Conservation (phyloP, 1,140 invertebrate genomes). For the Drosophila kurseongensis region DNA sequence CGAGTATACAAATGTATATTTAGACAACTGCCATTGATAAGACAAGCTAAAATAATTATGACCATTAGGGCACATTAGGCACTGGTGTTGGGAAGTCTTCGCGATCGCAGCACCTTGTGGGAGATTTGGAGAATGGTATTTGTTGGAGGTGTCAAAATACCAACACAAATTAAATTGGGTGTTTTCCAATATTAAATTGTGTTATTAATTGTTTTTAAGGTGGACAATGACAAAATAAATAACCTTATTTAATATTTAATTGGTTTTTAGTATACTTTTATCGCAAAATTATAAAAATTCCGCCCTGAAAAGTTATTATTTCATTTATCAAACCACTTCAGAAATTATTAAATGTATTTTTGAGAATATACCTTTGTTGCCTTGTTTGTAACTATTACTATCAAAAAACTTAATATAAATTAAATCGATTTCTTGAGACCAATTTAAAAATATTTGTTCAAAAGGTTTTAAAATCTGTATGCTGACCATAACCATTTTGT, state of each 20-base stretch:
- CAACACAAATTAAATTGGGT: constrained; percentile 10
- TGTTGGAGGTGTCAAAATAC: constrained; percentile 1
- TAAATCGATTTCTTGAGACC: too few relatives aligned
- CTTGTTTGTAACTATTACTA: too few relatives aligned
- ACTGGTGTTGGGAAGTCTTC: constrained; percentile 42
- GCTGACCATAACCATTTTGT: neutral
- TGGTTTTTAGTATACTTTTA: too few relatives aligned
- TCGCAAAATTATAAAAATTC: too few relatives aligned
- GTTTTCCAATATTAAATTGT: neutral
- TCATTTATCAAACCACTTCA: too few relatives aligned
- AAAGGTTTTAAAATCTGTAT: neutral
- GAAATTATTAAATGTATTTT: too few relatives aligned
- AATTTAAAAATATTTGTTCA: neutral
- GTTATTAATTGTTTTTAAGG: neutral
- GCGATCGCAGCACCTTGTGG: constrained; percentile 30
- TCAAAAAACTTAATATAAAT: too few relatives aligned
- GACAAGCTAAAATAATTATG: constrained; percentile 78
- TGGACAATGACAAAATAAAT: neutral
- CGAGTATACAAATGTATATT: constrained; percentile 62
- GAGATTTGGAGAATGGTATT: constrained; percentile 4
- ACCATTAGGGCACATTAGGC: constrained; percentile 72
- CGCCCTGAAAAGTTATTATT: too few relatives aligned
- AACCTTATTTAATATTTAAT: neutral
- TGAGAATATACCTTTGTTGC: too few relatives aligned
- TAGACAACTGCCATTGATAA: constrained; percentile 69